These are phyloP conservation scores for Epizoanthus fatuus DNA, from an alignment of 92 coral and sea anemone genomes.

Conservation along the genomic window DNA sequence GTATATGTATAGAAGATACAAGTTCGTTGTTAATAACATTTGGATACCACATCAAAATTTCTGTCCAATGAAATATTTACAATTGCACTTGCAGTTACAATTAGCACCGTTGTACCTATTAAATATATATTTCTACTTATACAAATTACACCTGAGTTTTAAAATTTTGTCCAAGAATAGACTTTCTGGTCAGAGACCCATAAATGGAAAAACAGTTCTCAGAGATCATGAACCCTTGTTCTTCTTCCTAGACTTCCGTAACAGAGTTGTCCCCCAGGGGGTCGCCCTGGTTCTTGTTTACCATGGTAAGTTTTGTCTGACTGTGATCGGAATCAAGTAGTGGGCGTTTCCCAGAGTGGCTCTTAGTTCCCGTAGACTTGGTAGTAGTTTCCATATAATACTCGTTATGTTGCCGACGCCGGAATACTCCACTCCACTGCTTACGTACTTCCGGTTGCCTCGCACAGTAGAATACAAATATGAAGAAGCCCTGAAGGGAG, in stretches of 20 bases:
- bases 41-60: too few species aligned
- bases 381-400: not conserved
- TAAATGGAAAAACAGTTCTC: too few species aligned
- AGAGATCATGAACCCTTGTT: too few species aligned
- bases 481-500: conserved; percentile 54
- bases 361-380: not conserved
- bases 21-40: too few species aligned
- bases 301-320: not conserved
- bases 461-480: conserved; percentile 53
- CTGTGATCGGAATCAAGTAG: not conserved
- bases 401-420: not conserved
- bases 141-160: too few species aligned
- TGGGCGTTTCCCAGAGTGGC: not conserved
- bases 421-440: conserved; percentile 25
- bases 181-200: too few species aligned
- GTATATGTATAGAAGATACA: too few species aligned
- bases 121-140: too few species aligned
- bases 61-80: too few species aligned
- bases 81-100: too few species aligned
- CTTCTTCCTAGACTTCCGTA: not conserved
- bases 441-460: conserved; percentile 68
- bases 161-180: too few species aligned
- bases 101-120: too few species aligned
- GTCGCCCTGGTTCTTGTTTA: not conserved
- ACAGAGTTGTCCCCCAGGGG: not conserved